phyloP scores from a whole-genome alignment of 2,113 vertebrate species.

The Vulpes ferrilata region DNA sequence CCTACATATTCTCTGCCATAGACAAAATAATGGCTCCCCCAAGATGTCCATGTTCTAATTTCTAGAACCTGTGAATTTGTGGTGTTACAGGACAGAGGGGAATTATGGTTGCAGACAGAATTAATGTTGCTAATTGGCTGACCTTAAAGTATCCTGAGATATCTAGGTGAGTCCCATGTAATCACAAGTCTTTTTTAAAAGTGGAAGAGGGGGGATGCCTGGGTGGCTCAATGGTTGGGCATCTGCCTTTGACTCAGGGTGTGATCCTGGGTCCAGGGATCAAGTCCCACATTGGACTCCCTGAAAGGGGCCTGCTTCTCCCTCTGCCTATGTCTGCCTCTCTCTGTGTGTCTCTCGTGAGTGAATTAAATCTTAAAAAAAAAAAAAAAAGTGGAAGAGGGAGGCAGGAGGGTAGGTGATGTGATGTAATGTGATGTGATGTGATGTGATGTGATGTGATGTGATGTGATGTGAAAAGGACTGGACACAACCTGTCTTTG shows the following conservation, averaged over 20 bases:
- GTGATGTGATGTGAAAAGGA: neutral
- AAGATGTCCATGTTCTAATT: neutral
- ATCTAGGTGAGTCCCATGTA: neutral
- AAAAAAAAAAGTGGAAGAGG: neutral
- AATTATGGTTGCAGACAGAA: neutral
- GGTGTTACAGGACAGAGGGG: neutral
- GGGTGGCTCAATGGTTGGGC: too few species aligned
- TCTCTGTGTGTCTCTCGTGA: too few species aligned
- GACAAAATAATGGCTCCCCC: neutral
- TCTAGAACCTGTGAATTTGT: neutral
- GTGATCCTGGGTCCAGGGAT: too few species aligned
- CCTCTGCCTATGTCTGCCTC: too few species aligned
- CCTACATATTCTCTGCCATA: neutral
- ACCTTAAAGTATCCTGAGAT: neutral
- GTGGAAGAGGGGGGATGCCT: neutral
- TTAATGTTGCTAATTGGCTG: neutral
- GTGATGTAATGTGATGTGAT: too few species aligned
- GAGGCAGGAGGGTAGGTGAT: neutral
- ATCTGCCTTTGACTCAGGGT: too few species aligned
- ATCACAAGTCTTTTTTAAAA: neutral
- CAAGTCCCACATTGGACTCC: too few species aligned
- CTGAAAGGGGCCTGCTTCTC: too few species aligned
- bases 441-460: too few species aligned
- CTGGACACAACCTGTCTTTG: fast-evolving
- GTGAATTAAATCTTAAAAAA: too few species aligned